These are phyloP conservation scores for Burhinus bistriatus DNA, from an alignment of 2,113 vertebrate species.

Conservation along the genomic window DNA sequence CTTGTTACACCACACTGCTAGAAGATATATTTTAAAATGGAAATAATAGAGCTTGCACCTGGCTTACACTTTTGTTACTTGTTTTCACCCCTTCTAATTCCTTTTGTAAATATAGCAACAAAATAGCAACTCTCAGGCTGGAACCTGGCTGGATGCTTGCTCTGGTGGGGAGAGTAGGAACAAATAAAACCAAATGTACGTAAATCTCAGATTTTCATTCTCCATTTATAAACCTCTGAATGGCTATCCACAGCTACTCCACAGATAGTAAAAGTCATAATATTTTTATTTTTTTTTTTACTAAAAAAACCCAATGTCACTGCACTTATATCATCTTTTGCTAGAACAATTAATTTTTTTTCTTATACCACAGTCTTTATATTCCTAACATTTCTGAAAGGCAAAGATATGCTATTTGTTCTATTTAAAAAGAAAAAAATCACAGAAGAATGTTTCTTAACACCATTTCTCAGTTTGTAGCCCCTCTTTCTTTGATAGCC, in stretches of 20 bases:
- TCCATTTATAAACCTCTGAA: not conserved
- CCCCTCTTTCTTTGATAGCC: not conserved
- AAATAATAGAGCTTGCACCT: not conserved
- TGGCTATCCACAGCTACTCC: not conserved
- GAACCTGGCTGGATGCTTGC: not conserved
- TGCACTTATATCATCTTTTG: not conserved
- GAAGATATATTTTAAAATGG: not conserved
- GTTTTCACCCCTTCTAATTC: not conserved
- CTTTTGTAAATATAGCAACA: not conserved
- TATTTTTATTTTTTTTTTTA: not conserved
- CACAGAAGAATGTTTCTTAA: not conserved
- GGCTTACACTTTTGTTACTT: not conserved
- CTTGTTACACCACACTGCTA: not conserved
- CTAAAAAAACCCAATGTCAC: not conserved
- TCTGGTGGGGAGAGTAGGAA: not conserved
- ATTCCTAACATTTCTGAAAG: not conserved
- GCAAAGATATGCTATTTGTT: not conserved
- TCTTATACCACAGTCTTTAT: not conserved
- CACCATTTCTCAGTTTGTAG: not conserved
- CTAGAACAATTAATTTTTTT: not conserved
- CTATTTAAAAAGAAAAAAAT: not conserved
- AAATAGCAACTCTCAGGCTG: not conserved
- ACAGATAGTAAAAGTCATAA: not conserved
- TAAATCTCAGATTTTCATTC: not conserved
- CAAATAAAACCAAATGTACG: not conserved